Conservation (phyloP, 2,888 invertebrate species). For the Calliopum simillimum region DNA sequence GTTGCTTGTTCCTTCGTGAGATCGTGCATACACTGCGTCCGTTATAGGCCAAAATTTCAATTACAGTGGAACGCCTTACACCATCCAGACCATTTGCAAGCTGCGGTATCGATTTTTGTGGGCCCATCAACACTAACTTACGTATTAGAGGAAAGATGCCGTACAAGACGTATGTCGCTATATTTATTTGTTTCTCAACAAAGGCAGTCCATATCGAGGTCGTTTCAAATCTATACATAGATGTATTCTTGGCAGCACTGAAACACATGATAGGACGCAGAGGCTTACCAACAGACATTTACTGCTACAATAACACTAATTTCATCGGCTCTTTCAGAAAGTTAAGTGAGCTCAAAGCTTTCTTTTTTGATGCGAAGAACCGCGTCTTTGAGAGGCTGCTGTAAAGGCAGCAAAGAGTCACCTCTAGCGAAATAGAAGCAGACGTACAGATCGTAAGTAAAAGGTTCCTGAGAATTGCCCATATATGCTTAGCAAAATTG, state of each 20-base stretch:
- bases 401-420: constrained; percentile 40
- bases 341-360: constrained; percentile 30
- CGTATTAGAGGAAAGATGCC: constrained; percentile 33
- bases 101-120: constrained; percentile 38
- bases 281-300: constrained; percentile 25
- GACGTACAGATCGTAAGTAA: constrained; percentile 43
- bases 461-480: too few species aligned
- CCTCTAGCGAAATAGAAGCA: constrained; percentile 35
- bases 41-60: constrained; percentile 35
- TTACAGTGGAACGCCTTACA: constrained; percentile 28
- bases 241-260: constrained; percentile 38
- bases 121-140: constrained; percentile 33
- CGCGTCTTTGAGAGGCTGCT: constrained; percentile 36
- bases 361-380: constrained; percentile 19
- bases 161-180: constrained; percentile 30
- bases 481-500: constrained; percentile 39
- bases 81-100: constrained; percentile 36
- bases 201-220: constrained; percentile 42
- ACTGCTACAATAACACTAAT: constrained; percentile 39
- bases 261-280: constrained; percentile 31
- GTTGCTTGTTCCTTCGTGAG: constrained; percentile 31
- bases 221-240: constrained; percentile 37
- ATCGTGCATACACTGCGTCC: constrained; percentile 33
- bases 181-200: constrained; percentile 34
- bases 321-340: constrained; percentile 30